A percentile compares a stretch with the other conserved stretches of the same genome.
Evolutionary conservation across 2,888 invertebrate species (phyloP).

Genomic region (Dastarcus helophoroides): DNA sequence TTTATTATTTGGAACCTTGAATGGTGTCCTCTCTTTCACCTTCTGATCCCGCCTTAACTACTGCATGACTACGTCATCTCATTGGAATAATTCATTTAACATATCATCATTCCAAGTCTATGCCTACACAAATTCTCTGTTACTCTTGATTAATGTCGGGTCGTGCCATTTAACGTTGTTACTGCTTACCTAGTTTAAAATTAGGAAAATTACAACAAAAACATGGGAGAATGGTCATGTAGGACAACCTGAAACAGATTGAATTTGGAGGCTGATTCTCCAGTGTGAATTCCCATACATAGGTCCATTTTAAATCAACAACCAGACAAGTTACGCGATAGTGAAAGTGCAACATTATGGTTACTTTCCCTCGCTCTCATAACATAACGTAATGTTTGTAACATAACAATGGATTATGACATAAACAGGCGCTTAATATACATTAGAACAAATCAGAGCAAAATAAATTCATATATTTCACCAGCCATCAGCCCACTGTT

Average conservation of each 20-base stretch:
- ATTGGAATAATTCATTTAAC: neutral
- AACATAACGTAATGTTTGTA: constrained; percentile 28
- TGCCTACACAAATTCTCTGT: constrained; percentile 2
- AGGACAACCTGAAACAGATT: too few relatives aligned
- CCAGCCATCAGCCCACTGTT: too few relatives aligned
- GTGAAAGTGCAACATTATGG: constrained; percentile 38
- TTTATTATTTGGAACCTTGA: constrained; percentile 14
- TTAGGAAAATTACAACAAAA: too few relatives aligned
- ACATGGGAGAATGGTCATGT: too few relatives aligned
- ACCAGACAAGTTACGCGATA: constrained; percentile 38
- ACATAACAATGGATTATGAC: constrained; percentile 33
- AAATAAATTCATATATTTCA: too few relatives aligned
- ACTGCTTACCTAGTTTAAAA: too few relatives aligned
- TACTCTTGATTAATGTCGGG: neutral
- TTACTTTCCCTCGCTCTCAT: constrained; percentile 37
- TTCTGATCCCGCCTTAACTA: constrained; percentile 11
- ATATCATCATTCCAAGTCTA: constrained; percentile 1
- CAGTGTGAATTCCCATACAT: too few relatives aligned
- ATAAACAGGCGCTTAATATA: constrained; percentile 17
- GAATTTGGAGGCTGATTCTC: too few relatives aligned
- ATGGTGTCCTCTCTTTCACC: constrained; percentile 16
- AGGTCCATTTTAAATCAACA: too few relatives aligned
- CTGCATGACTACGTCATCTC: neutral
- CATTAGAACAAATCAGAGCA: too few relatives aligned
- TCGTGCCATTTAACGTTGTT: neutral